Base-by-base conservation (phyloP, 2,797 vertebrate genomes). In the Pipistrellus pygmaeus region DNA sequence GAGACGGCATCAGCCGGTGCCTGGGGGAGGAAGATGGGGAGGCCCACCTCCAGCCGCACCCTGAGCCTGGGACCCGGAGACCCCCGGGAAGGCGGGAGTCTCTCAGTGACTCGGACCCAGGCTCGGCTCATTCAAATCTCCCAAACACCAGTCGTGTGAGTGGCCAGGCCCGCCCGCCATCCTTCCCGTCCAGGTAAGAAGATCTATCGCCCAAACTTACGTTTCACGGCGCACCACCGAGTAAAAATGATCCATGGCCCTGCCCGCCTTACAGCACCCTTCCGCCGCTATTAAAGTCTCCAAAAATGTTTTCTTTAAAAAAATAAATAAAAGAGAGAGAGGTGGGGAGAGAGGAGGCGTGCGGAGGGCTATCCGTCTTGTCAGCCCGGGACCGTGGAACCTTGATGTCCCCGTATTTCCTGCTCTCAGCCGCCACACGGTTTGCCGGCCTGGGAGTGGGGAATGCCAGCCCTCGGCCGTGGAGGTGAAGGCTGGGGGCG, bases 331-430 rank as follows among this genome's bases (percentile, higher is more conserved):
- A 80, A 92, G 88, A 91, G 84, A 96, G 94, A 97, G 97, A 97
- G 91, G 94, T n/a, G 92, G 94, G 95, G 57, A 95, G 94, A 97
- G 90, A 32, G 44, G 25, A 27, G 94, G 92, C 92, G 94, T 86
- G 97, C 95, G 0, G 94, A 96, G 96, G 92, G 96, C 96, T 96
- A 98, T 98, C 97, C 88, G 84, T 98, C 97, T 98, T 98, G 97
- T 97, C 98, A 97, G 91, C 96, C 41, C 30, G 32, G 92, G 97
- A 96, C 98, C 96, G 53, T 93, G 95, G 96, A 98, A 98, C 98
- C 97, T 98, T 98, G 98, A 98, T 98, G 98, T 97, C 98, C 97
- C 96, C 71, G 38, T 96, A 97, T 98, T 98, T 97, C 73, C 95
- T 97, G 97, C 87, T 97, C 96, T 84, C 62, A 94, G 90, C 97